These are phyloP conservation scores for Crematogaster levior DNA, from an alignment of 2,888 invertebrate genomes.

Conservation along the genomic window DNA sequence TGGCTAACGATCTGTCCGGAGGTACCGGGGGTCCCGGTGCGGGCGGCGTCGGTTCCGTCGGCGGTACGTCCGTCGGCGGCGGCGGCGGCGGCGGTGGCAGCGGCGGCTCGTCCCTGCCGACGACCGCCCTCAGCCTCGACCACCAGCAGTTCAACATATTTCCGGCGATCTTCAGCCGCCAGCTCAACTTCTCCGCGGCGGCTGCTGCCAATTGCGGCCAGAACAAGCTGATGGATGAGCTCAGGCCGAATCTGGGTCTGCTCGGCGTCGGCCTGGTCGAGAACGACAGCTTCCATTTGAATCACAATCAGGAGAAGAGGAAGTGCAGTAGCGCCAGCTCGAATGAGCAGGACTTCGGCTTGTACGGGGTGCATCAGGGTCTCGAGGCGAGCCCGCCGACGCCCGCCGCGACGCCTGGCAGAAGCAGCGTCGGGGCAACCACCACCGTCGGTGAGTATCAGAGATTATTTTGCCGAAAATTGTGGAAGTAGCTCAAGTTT, in stretches of 20 bases:
- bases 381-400: conserved; percentile 85
- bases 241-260: conserved; percentile 93
- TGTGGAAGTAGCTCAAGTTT: neutral
- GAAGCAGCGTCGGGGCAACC: conserved; percentile 82
- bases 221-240: conserved; percentile 94
- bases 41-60: conserved; percentile 93
- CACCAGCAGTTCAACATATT: conserved; percentile 96
- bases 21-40: conserved; percentile 86
- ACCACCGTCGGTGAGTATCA: conserved; percentile 81
- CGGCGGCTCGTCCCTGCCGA: conserved; percentile 84
- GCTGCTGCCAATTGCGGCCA: conserved; percentile 88
- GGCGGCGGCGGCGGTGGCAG: conserved; percentile 89
- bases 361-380: conserved; percentile 90
- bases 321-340: conserved; percentile 94
- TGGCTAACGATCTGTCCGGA: conserved; percentile 85
- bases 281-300: conserved; percentile 90
- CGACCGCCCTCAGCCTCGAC: conserved; percentile 87
- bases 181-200: conserved; percentile 92
- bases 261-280: conserved; percentile 93
- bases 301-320: conserved; percentile 87
- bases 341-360: conserved; percentile 95
- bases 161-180: conserved; percentile 95
- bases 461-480: neutral
- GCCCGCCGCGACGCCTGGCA: conserved; percentile 82
- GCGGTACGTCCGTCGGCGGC: conserved; percentile 89